These are phyloP conservation scores for Drosophila orosa DNA, from an alignment of 1,140 invertebrate species.

Conservation along the genomic window DNA sequence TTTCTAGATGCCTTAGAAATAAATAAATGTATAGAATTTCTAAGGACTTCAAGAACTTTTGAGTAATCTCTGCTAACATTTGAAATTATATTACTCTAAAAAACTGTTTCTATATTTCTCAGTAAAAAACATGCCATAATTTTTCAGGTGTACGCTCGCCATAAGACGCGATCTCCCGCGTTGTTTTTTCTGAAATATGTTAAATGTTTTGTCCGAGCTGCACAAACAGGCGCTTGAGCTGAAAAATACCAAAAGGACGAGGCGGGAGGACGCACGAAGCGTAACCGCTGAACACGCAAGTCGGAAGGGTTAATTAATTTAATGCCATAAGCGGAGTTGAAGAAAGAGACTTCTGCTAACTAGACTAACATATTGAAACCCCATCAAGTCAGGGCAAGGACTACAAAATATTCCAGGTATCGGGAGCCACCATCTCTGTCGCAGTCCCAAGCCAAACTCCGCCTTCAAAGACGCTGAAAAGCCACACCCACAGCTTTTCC, in stretches of 20 bases:
- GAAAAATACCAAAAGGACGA: background rate
- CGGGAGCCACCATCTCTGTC: background rate
- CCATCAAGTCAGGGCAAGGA: conserved; percentile 22
- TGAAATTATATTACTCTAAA: background rate
- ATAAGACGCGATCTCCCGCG: conserved; percentile 11
- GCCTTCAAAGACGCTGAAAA: conserved; percentile 40
- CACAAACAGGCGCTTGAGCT: conserved; percentile 65
- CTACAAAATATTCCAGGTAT: conserved; percentile 7
- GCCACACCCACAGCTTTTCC: conserved; percentile 31
- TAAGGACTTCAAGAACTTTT: background rate
- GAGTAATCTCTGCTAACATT: no score
- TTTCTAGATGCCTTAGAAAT: background rate
- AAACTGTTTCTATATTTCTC: no score
- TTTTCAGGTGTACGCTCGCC: conserved; percentile 1
- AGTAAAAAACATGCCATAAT: background rate
- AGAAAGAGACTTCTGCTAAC: conserved; percentile 26
- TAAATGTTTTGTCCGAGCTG: conserved; percentile 65
- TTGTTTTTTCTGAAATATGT: conserved; percentile 61
- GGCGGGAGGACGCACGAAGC: conserved; percentile 41
- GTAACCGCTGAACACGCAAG: conserved; percentile 75
- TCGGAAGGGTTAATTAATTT: conserved; percentile 77
- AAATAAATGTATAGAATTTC: background rate
- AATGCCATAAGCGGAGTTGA: conserved; percentile 46
- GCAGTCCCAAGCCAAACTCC: conserved; percentile 25
- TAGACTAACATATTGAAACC: conserved; percentile 39